Conservation (phyloP, 2,797 vertebrate genomes). For the Schizopygopsis pylzovi region DNA sequence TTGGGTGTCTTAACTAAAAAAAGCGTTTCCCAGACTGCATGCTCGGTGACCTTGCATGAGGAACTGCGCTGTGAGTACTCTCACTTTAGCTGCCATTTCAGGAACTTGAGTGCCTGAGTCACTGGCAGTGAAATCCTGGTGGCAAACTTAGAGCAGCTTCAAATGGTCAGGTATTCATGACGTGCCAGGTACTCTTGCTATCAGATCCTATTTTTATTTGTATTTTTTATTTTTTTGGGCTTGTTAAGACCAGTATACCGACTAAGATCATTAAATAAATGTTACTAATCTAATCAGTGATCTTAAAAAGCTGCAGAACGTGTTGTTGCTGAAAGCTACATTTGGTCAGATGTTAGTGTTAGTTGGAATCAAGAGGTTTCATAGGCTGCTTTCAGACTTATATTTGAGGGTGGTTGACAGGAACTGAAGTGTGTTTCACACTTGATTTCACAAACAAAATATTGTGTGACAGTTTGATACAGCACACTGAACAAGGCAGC, state of each 20-base stretch:
- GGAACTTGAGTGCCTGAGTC: slow-evolving; percentile 56
- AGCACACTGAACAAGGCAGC: background rate
- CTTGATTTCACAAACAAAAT: slow-evolving; percentile 11
- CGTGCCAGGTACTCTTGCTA: background rate
- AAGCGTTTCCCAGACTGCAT: background rate
- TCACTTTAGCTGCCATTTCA: slow-evolving; percentile 54
- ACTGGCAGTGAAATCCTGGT: slow-evolving; percentile 41
- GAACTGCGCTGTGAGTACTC: slow-evolving; percentile 48
- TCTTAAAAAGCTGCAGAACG: background rate
- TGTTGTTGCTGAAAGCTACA: background rate
- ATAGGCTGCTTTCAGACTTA: background rate
- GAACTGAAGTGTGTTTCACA: slow-evolving; percentile 3
- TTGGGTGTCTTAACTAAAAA: background rate
- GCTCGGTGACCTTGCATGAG: slow-evolving; percentile 37
- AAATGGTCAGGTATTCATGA: background rate
- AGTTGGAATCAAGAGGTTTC: no score
- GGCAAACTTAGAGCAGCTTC: background rate
- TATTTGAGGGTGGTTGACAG: slow-evolving; percentile 1
- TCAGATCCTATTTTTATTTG: background rate
- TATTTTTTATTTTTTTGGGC: background rate
- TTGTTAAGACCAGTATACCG: background rate
- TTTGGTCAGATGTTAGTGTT: slow-evolving; percentile 2
- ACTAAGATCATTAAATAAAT: background rate
- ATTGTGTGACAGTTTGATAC: slow-evolving; percentile 11
- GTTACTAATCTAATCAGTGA: background rate